Conservation (phyloP, 2,888 invertebrate species). For the Platypus cylindrus region DNA sequence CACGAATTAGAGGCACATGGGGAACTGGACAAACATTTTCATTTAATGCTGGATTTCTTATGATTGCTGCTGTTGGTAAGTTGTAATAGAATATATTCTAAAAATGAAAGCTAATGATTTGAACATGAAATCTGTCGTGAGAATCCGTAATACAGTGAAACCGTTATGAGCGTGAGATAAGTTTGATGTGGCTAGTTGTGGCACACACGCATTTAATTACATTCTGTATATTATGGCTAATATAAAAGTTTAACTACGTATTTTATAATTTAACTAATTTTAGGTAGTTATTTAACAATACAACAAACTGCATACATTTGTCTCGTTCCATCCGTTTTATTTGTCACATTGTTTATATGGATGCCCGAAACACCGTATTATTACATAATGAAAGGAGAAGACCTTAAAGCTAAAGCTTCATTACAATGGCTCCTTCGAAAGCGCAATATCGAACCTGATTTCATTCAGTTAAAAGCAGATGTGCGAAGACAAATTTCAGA, state of each 20-base stretch:
- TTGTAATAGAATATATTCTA: too few relatives aligned
- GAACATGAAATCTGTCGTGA: too few relatives aligned
- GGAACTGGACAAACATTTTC: constrained; percentile 11
- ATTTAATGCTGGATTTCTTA: constrained; percentile 10
- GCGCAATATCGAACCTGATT: constrained; percentile 19
- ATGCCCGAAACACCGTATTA: constrained; percentile 43
- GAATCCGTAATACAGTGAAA: too few relatives aligned
- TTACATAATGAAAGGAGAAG: constrained; percentile 19
- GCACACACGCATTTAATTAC: too few relatives aligned
- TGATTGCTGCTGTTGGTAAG: constrained; percentile 9
- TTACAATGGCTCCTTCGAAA: constrained; percentile 18
- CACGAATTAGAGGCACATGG: constrained; percentile 10
- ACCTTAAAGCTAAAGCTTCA: constrained; percentile 17
- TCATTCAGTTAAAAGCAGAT: constrained; percentile 16
- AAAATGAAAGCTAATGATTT: too few relatives aligned
- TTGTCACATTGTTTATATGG: constrained; percentile 41
- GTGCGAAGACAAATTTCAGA: constrained; percentile 24
- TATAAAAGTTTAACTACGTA: neutral
- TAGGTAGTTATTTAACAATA: constrained; percentile 44
- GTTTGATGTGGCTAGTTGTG: too few relatives aligned
- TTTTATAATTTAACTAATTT: constrained; percentile 15
- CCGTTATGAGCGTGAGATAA: too few relatives aligned
- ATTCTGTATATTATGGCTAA: neutral
- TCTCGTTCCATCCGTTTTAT: constrained; percentile 42
- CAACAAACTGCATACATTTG: constrained; percentile 41